Base-by-base conservation (phyloP, 2,113 vertebrate genomes). In the Typhlomys cinereus region DNA sequence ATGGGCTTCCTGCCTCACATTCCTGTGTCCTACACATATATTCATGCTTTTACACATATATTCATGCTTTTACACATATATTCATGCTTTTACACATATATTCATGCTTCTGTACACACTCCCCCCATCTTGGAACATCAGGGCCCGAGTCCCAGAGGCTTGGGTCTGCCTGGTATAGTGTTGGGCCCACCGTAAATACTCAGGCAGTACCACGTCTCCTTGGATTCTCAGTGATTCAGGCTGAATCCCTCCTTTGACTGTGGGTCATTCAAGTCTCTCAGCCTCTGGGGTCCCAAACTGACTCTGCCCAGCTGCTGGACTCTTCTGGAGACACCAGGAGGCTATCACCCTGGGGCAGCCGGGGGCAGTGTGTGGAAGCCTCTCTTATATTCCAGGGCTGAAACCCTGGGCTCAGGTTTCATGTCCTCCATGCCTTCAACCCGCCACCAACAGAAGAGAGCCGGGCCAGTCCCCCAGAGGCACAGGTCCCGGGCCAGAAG, bases 401-500 rank as follows among this genome's bases (percentile, higher is more conserved):
- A 50, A 48, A 66, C 11, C 20, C 31, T 61, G 25, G 61, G 29
- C 59, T 61, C 59, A 62, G 61, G 29, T 21, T 83, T 50, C 13
- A 18, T 25, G 20, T 54, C 29, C 48, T 50, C 15, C 17, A 62
- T 0, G 39, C 94, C 1, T 52, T 27, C 39, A 25, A 21, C 59
- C 64, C 71, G 89, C 93, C 93, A 76, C 73, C n/a, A 4, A 41
- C 34, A 0, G 0, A 52, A 95, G 87, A 94, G 74, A 61, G 82
- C 80, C 62, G 93, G 80, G 96, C 93, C 90, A 89, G 54, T n/a
- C 39, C 0, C 54, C 64, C 27, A 79, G 80, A 80, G 94, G 95
- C 18, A 31, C n/a, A 76, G 66, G 89, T 85, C 83, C 90, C 64
- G 70, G 0, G 79, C 82, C 87, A 67, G 88, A 93, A 88, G 70